Base-by-base conservation (phyloP, 1,140 invertebrate species). In the Aricia agestis region DNA sequence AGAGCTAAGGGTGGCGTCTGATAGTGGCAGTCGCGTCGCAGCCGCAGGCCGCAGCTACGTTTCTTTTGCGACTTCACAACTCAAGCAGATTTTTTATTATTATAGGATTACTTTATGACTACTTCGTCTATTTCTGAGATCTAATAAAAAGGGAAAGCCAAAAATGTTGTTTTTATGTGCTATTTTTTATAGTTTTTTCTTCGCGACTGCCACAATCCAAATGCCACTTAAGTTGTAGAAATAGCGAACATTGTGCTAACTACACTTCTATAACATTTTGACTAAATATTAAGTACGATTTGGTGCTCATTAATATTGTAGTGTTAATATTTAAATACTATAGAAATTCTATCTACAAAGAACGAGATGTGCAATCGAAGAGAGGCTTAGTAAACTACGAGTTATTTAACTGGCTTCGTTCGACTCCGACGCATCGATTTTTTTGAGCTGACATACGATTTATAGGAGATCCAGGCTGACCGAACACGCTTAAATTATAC, bases 201-300 rank as follows among this genome's bases (percentile, higher is more conserved):
- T 59, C 7, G 58, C 58, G 18, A 63, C 10, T 25, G 59, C 59
- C 59, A 19, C 6, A 25, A 63, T 19, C 18, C 4, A 25, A 63
- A 18, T 59, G 7, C 58, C 18, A 63, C 59, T 5, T 3, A 13
- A 63, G 19, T 63, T 63, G 67, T 76, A 74, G 19, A 83, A 76
- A 69, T 81, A 82, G 80, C 84, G 77, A 87, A 87, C 78, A 88
- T 91, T 91, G 86, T 86, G 89, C 89, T 91, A 91, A 83, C 89
- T 91, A 91, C 89, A 82, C 69, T 77, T 76, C 81, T 84, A 86
- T 85, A 88, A 90, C 80, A 87, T 88, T 89, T 89, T 91, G 82
- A 85, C 85, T 91, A 91, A 91, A 86, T 85, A 87, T 86, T 91
- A 91, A 91, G 89, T 91, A 91, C 89, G 82, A 90, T 90, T 91